Percentiles rank a stretch among this genome's conserved stretches.
Conservation (phyloP, 2,113 vertebrate genomes). For the Labeo rohita region DNA sequence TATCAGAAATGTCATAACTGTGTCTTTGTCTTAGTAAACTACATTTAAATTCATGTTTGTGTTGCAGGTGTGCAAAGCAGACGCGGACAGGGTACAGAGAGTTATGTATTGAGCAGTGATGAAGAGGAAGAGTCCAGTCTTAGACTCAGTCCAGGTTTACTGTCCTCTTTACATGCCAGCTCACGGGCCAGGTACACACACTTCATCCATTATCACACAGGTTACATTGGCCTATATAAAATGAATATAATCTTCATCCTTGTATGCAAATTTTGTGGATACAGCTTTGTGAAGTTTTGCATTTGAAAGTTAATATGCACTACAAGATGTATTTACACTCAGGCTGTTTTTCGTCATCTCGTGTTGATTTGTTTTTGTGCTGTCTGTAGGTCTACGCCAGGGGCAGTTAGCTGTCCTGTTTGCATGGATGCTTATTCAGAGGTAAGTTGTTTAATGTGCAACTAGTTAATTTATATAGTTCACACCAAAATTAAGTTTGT, state of each 20-base stretch:
- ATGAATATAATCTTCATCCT: not conserved
- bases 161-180: slow-evolving; percentile 47
- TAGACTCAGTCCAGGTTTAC: slow-evolving; percentile 51
- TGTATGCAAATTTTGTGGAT: not conserved
- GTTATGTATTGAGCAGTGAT: slow-evolving; percentile 91
- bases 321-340: not conserved
- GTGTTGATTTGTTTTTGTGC: not conserved
- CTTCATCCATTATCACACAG: not conserved
- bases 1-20: not conserved
- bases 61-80: slow-evolving; percentile 63
- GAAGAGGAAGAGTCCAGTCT: slow-evolving; percentile 83
- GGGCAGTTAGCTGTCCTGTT: slow-evolving; percentile 86
- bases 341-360: not conserved
- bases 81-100: slow-evolving; percentile 69
- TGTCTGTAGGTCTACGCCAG: slow-evolving; percentile 76
- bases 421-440: slow-evolving; percentile 91
- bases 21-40: not conserved
- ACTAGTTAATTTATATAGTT: not conserved
- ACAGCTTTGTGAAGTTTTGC: not conserved
- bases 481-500: not conserved
- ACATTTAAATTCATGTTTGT: not conserved
- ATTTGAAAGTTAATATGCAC: not conserved
- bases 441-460: slow-evolving; percentile 72
- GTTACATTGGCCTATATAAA: not conserved
- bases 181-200: slow-evolving; percentile 61